A percentile compares a stretch with the other conserved stretches of the same genome.
Conservation (phyloP, 2,113 vertebrate genomes). For the Callopanchax toddi region DNA sequence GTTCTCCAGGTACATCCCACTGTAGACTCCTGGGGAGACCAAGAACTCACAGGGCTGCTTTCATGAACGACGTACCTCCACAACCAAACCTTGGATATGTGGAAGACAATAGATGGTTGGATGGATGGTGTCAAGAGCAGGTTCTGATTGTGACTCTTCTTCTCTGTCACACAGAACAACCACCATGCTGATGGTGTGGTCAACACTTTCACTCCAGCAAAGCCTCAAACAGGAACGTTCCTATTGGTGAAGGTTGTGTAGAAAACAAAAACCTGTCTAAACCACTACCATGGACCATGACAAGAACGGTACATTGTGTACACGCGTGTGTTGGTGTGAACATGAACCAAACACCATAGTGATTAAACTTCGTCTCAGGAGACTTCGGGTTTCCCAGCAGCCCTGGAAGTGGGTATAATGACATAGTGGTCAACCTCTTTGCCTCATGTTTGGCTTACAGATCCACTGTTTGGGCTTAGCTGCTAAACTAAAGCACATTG, state of each 20-base stretch:
- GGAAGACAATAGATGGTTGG: too few relatives aligned
- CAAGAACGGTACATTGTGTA: background rate
- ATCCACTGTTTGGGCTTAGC: slow-evolving; percentile 50
- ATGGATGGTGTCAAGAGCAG: too few relatives aligned
- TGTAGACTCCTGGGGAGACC: too few relatives aligned
- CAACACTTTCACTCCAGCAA: slow-evolving; percentile 30
- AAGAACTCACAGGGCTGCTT: too few relatives aligned
- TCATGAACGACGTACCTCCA: too few relatives aligned
- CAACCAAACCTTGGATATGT: too few relatives aligned
- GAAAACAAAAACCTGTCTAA: background rate
- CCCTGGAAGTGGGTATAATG: slow-evolving; percentile 58
- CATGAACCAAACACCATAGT: too few relatives aligned
- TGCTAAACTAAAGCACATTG: slow-evolving; percentile 43
- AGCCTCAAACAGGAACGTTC: background rate
- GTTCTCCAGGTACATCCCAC: too few relatives aligned
- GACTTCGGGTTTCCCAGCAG: slow-evolving; percentile 62
- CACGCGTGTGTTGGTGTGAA: slow-evolving; percentile 4
- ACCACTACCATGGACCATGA: slow-evolving; percentile 9
- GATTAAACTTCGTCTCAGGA: too few relatives aligned
- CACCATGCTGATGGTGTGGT: slow-evolving; percentile 43
- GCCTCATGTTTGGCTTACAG: slow-evolving; percentile 57
- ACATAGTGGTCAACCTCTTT: slow-evolving; percentile 61
- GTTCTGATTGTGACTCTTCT: too few relatives aligned
- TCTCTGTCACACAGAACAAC: slow-evolving; percentile 30
- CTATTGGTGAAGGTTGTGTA: slow-evolving; percentile 2